Evolutionary conservation across 2,888 invertebrate genomes (phyloP).

Genomic region (Andrena trimmerana): DNA sequence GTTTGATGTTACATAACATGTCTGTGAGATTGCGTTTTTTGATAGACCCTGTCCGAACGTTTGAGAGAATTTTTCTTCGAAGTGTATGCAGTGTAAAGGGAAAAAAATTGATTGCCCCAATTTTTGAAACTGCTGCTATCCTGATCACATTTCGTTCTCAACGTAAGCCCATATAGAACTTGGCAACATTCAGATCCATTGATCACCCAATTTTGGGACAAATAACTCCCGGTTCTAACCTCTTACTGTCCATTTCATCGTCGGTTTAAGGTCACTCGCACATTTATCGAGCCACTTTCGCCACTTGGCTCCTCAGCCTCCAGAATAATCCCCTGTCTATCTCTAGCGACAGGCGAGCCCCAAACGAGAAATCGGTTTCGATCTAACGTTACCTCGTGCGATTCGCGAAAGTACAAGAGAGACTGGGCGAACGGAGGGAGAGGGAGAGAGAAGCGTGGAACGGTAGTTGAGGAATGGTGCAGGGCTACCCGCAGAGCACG

Average conservation of each 20-base stretch:
- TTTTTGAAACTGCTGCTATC: too few relatives aligned
- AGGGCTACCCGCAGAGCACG: conserved; percentile 83
- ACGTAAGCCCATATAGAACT: too few relatives aligned
- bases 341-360: background rate
- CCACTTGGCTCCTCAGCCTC: background rate
- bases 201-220: too few relatives aligned
- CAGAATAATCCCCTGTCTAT: background rate
- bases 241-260: background rate
- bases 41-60: background rate
- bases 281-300: background rate
- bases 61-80: background rate
- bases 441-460: conserved; percentile 61
- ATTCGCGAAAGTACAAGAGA: conserved; percentile 64
- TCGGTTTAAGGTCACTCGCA: background rate
- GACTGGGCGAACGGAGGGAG: conserved; percentile 33
- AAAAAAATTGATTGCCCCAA: background rate
- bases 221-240: background rate
- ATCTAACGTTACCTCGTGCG: conserved; percentile 41
- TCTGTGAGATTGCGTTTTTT: background rate
- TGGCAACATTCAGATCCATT: too few relatives aligned
- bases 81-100: background rate
- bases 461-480: conserved; percentile 75
- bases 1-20: conserved; percentile 1
- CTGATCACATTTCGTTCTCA: too few relatives aligned
- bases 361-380: conserved; percentile 21